Evolutionary conservation across 2,113 vertebrate genomes (phyloP), one percentile per base, ranked within the genome.

Genomic region (Xiphophorus hellerii): DNA sequence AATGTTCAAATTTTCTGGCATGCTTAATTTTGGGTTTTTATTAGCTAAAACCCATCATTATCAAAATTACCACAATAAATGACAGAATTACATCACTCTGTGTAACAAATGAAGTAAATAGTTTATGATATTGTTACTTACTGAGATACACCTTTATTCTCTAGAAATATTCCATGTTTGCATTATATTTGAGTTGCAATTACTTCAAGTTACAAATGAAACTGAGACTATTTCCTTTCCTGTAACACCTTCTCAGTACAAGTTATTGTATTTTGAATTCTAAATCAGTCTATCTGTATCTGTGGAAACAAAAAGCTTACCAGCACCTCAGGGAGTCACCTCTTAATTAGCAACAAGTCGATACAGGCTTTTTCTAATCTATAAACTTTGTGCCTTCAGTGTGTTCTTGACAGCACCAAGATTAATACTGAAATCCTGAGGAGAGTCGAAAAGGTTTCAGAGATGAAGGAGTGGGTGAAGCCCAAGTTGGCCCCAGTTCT

Each of bases 391-490:
- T 63, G 66, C 63, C 54, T 62, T 22, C 73, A 95, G 94, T 94
- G 94, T 33, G 70, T 74, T 29, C 0, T 0, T 1, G 83, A 93
- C 74, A 94, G 92, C 67, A 71, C 1, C 0, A 8, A 0, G 5
- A 58, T 91, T 4, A 0, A 4, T 0, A 0, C 2, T 0, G 20
- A 71, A 0, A 9, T 35, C 3, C 66, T 95, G 78, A 76, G 0
- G 15, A 66, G 48, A 1, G 90, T 93, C n/a, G 5, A 62, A 20
- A 6, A 11, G 0, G 25, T 6, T 8, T 81, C 82, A 0, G 92
- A 93, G 78, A 84, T 94, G 91, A 1, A 72, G 60, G 0, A 85
- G 0, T 66, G 33, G 76, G 82, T 95, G 42, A 22, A 0, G 33
- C 93, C 94, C 0, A 39, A 14, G 0, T 66, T 66, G 0, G 51